A percentile compares a stretch with the other conserved stretches of the same genome.
These are phyloP conservation scores for Myiotriccus ornatus DNA, from an alignment of 2,797 vertebrate species.

Conservation along the genomic window DNA sequence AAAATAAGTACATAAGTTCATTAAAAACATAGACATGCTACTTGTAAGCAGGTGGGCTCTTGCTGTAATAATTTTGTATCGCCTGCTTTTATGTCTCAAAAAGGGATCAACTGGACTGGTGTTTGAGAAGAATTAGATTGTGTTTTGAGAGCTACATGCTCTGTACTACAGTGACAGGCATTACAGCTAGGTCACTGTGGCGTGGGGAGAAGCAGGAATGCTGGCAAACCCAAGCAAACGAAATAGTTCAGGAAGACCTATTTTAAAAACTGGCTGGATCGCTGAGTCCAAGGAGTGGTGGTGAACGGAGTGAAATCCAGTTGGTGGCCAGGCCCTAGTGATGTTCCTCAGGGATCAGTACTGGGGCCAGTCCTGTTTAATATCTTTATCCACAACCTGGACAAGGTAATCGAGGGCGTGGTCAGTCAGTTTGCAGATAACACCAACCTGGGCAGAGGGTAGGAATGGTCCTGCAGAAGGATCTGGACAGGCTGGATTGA, in stretches of 20 bases:
- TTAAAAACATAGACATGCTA: not conserved
- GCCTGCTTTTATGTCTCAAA: not conserved
- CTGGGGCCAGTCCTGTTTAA: not conserved
- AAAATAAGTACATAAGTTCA: not conserved
- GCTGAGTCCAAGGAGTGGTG: not conserved
- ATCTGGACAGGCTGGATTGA: accelerated
- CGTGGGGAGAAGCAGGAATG: not conserved
- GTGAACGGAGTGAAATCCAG: not conserved
- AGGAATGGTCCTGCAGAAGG: not conserved
- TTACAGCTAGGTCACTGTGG: not conserved
- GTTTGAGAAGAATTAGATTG: not conserved
- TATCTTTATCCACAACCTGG: not conserved
- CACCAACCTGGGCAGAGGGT: accelerated
- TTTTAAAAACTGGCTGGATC: not conserved
- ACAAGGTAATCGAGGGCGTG: accelerated
- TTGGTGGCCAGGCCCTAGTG: accelerated
- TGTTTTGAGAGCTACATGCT: not conserved
- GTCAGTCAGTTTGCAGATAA: not conserved
- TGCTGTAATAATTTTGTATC: not conserved
- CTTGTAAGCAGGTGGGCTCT: not conserved
- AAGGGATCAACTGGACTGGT: not conserved
- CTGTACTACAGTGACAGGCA: not conserved
- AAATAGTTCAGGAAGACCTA: not conserved
- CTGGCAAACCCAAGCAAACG: not conserved
- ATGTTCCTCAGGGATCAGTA: not conserved